A percentile compares a stretch with the other conserved stretches of the same genome.
Evolutionary conservation across 2,888 invertebrate genomes (phyloP).

Genomic region (Onthophagus sagittarius): DNA sequence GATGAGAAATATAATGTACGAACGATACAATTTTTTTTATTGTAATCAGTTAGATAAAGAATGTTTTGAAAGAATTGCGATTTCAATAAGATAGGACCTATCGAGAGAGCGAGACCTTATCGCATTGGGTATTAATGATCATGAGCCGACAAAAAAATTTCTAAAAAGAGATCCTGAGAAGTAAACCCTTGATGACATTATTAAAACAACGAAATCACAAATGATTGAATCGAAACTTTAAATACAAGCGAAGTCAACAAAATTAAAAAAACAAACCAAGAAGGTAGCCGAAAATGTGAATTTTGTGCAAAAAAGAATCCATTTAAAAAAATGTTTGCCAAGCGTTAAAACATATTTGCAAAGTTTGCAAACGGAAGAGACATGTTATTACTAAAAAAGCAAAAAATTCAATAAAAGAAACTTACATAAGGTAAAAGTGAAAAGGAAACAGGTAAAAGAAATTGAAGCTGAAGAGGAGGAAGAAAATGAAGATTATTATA

Average conservation of each 20-base stretch:
- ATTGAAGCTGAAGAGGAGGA: background rate
- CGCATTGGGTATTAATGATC: no score
- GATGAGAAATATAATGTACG: slow-evolving; percentile 10
- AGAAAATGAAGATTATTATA: background rate
- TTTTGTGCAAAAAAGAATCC: slow-evolving; percentile 1
- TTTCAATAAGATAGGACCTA: background rate
- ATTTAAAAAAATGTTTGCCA: slow-evolving; percentile 13
- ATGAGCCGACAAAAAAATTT: slow-evolving; percentile 10
- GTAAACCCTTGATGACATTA: no score
- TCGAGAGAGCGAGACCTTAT: background rate
- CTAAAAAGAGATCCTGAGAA: no score
- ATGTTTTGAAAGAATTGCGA: background rate
- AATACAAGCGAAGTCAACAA: no score
- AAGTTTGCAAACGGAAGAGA: background rate
- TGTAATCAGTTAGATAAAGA: slow-evolving; percentile 12
- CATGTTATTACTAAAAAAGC: background rate
- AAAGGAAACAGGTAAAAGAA: background rate
- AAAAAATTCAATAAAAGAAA: background rate
- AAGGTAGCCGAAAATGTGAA: no score
- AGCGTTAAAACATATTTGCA: background rate
- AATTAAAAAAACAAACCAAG: no score
- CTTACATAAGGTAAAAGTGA: background rate
- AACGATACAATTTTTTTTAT: slow-evolving; percentile 12
- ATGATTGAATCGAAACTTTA: no score
- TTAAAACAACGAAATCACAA: no score